Percentiles rank a stretch among this genome's conserved stretches.
Conservation (phyloP, 1,140 invertebrate genomes). For the Plectrocnemia conspersa region DNA sequence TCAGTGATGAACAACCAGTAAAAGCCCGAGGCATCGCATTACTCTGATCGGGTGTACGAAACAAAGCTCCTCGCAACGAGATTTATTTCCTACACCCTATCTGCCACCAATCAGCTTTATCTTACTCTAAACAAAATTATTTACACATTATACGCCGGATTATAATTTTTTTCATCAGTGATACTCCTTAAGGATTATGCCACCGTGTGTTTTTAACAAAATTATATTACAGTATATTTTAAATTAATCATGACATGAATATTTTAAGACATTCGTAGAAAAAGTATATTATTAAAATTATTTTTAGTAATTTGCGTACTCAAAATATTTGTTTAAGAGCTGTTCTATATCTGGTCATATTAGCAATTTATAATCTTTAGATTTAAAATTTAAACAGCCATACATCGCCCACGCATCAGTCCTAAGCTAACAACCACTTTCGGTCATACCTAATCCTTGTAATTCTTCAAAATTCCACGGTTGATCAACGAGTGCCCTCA, state of each 20-base stretch:
- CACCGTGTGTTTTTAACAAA: slow-evolving; percentile 14
- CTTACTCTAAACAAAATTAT: slow-evolving; percentile 25
- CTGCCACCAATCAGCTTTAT: slow-evolving; percentile 25
- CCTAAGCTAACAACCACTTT: slow-evolving; percentile 32
- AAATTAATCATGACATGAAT: too few relatives aligned
- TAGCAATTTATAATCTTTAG: not conserved
- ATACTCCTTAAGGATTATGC: not conserved
- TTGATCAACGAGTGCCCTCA: slow-evolving; percentile 22
- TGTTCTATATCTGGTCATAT: not conserved
- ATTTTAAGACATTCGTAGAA: too few relatives aligned
- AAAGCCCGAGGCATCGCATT: slow-evolving; percentile 16
- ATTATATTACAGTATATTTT: too few relatives aligned
- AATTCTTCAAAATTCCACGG: slow-evolving; percentile 35
- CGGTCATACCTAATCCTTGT: slow-evolving; percentile 32
- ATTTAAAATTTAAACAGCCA: not conserved
- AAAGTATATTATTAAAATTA: too few relatives aligned
- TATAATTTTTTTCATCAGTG: not conserved
- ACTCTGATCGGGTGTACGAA: too few relatives aligned
- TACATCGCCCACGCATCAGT: slow-evolving; percentile 14
- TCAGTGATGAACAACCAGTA: not conserved
- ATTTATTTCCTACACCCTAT: slow-evolving; percentile 6
- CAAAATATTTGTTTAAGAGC: too few relatives aligned
- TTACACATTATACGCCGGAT: slow-evolving; percentile 17
- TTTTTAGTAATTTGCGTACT: too few relatives aligned
- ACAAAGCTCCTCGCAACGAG: slow-evolving; percentile 12